phyloP scores from a whole-genome alignment of 2,888 invertebrate species.

The Selenia dentaria region DNA sequence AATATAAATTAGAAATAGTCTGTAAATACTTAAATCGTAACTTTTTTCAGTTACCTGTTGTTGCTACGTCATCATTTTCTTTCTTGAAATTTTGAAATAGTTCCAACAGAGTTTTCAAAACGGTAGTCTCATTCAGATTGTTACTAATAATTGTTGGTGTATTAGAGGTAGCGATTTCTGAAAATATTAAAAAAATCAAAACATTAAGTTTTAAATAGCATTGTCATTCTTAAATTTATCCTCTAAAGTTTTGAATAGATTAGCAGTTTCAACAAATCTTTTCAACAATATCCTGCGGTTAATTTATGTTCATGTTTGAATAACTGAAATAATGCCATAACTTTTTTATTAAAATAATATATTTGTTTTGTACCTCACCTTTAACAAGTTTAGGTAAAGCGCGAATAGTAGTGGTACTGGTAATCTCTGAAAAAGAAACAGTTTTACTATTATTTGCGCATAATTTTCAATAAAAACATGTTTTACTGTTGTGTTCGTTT shows the following conservation, averaged over 20 bases:
- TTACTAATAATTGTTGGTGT: neutral
- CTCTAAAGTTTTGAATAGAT: too few species aligned
- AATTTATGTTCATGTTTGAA: too few species aligned
- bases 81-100: neutral
- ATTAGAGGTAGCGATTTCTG: neutral
- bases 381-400: neutral
- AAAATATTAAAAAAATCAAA: neutral
- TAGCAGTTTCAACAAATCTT: too few species aligned
- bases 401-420: neutral
- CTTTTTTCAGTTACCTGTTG: constrained; percentile 5
- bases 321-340: neutral
- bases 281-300: too few species aligned
- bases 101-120: neutral
- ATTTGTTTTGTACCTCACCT: neutral
- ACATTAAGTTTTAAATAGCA: too few species aligned
- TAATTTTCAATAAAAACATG: too few species aligned
- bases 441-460: neutral
- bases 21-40: too few species aligned
- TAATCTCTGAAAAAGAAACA: neutral
- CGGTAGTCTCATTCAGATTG: neutral
- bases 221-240: too few species aligned
- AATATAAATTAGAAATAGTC: neutral
- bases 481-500: too few species aligned
- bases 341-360: neutral
- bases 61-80: neutral